Conservation (phyloP, 2,888 invertebrate genomes). For the Morinoia aosen region DNA sequence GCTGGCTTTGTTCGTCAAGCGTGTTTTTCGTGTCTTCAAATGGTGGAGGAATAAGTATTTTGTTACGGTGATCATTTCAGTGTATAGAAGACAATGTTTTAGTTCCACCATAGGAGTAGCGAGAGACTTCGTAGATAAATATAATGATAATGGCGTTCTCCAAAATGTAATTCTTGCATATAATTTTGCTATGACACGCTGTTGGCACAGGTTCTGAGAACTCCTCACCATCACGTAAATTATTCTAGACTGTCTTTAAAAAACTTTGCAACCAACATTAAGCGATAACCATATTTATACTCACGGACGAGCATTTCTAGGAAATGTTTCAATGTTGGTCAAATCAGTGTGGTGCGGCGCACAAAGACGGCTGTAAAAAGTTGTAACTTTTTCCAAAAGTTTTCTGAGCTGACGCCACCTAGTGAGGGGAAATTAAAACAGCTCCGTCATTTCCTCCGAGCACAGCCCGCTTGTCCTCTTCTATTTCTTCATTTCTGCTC, state of each 20-base stretch:
- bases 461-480: not conserved
- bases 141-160: no score
- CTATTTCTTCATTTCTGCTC: not conserved
- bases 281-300: no score
- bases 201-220: not conserved
- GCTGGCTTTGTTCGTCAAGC: not conserved
- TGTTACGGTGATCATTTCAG: not conserved
- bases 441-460: not conserved
- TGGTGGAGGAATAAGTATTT: not conserved
- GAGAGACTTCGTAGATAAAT: not conserved
- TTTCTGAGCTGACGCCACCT: not conserved
- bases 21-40: not conserved
- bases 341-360: not conserved
- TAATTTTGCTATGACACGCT: no score
- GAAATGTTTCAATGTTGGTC: not conserved
- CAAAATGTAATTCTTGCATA: no score
- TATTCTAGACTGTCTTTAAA: not conserved
- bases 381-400: not conserved
- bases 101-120: not conserved
- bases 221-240: not conserved
- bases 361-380: not conserved
- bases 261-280: not conserved
- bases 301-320: not conserved
- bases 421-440: slow-evolving; percentile 12
- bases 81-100: not conserved